Percentiles rank a stretch among this genome's conserved stretches.
phyloP scores from a whole-genome alignment of 2,797 vertebrate species.

The Cottoperca gobio region DNA sequence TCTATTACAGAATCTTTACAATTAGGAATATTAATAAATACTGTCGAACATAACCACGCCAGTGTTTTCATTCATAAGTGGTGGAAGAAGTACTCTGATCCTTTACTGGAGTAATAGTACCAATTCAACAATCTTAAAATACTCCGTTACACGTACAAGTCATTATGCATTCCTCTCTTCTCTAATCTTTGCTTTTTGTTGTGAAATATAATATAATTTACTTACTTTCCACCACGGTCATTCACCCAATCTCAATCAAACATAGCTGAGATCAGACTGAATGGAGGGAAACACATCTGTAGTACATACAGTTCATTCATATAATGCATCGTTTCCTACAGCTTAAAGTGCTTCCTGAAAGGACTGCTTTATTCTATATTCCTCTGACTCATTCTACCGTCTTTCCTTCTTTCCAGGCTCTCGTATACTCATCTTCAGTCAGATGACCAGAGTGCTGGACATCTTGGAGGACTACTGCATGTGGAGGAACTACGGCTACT shows the following conservation, averaged over 20 bases:
- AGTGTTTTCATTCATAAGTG: background rate
- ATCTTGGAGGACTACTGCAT: conserved; percentile 99
- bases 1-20: background rate
- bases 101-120: background rate
- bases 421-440: conserved; percentile 97
- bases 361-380: background rate
- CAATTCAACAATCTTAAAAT: background rate
- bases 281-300: background rate
- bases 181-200: background rate
- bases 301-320: background rate
- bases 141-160: background rate
- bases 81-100: background rate
- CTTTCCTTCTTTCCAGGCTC: conserved; percentile 84
- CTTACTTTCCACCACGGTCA: background rate
- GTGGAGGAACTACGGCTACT: conserved; percentile 98
- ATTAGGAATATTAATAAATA: background rate
- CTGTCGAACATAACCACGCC: background rate
- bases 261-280: background rate
- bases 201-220: background rate
- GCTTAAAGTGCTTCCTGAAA: background rate
- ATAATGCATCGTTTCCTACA: background rate
- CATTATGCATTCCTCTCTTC: background rate
- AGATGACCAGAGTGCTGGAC: conserved; percentile 98
- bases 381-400: background rate
- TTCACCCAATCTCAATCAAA: background rate